Percentiles rank a stretch among this genome's conserved stretches.
phyloP scores from a whole-genome alignment of 2,888 invertebrate species.

The Graphium colonna region DNA sequence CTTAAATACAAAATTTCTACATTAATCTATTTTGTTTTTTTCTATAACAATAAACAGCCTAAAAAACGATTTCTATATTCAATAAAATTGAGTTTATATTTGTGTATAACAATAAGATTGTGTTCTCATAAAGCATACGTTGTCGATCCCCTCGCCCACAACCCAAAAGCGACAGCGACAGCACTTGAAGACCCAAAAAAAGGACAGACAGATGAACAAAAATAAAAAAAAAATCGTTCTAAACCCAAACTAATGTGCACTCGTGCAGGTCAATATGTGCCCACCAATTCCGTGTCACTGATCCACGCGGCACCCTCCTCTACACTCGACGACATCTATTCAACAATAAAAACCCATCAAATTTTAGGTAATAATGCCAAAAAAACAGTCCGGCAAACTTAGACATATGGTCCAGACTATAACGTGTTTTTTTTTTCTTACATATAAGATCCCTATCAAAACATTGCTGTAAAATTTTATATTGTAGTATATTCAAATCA shows the following conservation, averaged over 20 bases:
- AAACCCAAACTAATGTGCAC: slow-evolving; percentile 45
- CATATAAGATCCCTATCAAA: too few species aligned
- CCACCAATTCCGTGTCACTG: slow-evolving; percentile 74
- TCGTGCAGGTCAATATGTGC: slow-evolving; percentile 50
- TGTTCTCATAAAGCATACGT: not conserved
- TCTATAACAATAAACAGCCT: slow-evolving; percentile 22
- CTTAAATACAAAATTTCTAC: slow-evolving; percentile 40
- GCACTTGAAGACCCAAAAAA: slow-evolving; percentile 23
- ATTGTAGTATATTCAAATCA: too few species aligned
- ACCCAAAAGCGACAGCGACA: slow-evolving; percentile 1
- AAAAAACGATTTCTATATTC: too few species aligned
- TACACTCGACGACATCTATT: slow-evolving; percentile 70
- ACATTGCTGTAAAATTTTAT: too few species aligned
- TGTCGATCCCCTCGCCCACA: slow-evolving; percentile 10
- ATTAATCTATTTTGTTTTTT: too few species aligned
- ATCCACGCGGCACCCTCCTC: slow-evolving; percentile 70
- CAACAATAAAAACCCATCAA: slow-evolving; percentile 20
- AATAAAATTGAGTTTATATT: too few species aligned
- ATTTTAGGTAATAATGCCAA: too few species aligned
- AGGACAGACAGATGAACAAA: not conserved
- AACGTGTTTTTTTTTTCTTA: too few species aligned
- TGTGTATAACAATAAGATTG: slow-evolving; percentile 1
- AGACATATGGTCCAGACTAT: too few species aligned
- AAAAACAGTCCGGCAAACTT: too few species aligned
- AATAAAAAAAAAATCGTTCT: slow-evolving; percentile 35